These are phyloP conservation scores for Cladorhizidae sp. DNA, from an alignment of 37 sponge, comb jelly and placozoan species.

Conservation along the genomic window DNA sequence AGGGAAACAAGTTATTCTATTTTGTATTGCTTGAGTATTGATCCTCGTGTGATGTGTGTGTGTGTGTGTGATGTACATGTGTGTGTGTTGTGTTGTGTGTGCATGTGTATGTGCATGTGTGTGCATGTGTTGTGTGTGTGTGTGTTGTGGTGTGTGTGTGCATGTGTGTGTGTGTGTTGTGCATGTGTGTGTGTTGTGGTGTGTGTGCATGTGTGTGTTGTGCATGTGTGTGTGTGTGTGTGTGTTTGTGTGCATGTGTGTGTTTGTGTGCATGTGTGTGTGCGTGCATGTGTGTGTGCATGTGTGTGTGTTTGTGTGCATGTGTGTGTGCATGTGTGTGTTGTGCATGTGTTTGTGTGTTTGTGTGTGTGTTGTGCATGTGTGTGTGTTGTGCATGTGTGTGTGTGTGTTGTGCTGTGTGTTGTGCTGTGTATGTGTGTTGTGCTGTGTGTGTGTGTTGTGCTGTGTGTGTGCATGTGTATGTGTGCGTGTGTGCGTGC, in stretches of 20 bases:
- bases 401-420: not conserved
- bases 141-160: no score
- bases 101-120: not conserved
- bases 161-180: not conserved
- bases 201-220: no score
- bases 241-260: not conserved
- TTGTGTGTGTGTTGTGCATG: no score
- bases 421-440: no score
- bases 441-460: no score
- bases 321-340: no score
- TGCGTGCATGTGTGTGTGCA: not conserved
- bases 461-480: not conserved
- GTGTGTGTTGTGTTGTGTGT: no score
- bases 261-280: no score
- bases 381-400: not conserved
- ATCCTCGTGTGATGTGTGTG: no score
- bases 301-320: not conserved
- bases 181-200: not conserved
- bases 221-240: not conserved
- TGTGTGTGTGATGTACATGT: not conserved
- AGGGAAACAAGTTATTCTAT: no score
- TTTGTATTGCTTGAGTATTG: no score
- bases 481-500: not conserved
- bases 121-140: not conserved
- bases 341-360: no score